A percentile compares a stretch with the other conserved stretches of the same genome.
phyloP scores from a whole-genome alignment of 2,888 invertebrate genomes.

The Polietes domitor region DNA sequence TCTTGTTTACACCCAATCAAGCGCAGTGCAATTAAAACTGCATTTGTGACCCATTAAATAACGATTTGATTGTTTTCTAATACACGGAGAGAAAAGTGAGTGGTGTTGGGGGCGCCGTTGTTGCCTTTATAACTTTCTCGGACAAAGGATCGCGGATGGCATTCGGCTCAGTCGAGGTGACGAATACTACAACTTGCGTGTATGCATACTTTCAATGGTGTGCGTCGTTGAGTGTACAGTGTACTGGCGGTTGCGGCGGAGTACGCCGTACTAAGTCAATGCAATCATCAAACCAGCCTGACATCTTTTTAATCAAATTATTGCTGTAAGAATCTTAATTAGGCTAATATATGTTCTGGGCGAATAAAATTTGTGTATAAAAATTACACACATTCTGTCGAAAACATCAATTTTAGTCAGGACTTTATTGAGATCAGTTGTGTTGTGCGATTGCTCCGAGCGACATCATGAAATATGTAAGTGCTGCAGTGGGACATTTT shows the following conservation, averaged over 20 bases:
- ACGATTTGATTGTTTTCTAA: not conserved
- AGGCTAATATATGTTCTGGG: not conserved
- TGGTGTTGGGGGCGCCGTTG: not conserved
- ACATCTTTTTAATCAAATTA: constrained; percentile 22
- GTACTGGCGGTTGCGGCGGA: not conserved
- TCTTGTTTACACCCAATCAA: not conserved
- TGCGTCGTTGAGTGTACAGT: not conserved
- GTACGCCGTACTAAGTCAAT: not conserved
- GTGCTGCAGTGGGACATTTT: constrained; percentile 60
- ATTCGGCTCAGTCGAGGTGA: too few relatives aligned
- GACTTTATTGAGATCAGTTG: constrained; percentile 51
- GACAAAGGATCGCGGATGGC: too few relatives aligned
- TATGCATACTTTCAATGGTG: not conserved
- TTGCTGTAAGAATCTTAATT: constrained; percentile 7
- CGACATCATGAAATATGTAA: constrained; percentile 63
- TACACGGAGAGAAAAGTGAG: not conserved
- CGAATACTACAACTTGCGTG: too few relatives aligned
- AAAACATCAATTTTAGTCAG: constrained; percentile 45
- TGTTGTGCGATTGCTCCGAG: constrained; percentile 40
- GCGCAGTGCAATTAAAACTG: not conserved
- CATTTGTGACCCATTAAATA: not conserved
- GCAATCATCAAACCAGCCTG: not conserved
- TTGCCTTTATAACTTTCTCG: too few relatives aligned
- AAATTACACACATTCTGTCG: constrained; percentile 26
- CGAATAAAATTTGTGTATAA: constrained; percentile 40